These are phyloP conservation scores for Actinernus sp. DNA, from an alignment of 92 coral and sea anemone genomes.

Conservation along the genomic window DNA sequence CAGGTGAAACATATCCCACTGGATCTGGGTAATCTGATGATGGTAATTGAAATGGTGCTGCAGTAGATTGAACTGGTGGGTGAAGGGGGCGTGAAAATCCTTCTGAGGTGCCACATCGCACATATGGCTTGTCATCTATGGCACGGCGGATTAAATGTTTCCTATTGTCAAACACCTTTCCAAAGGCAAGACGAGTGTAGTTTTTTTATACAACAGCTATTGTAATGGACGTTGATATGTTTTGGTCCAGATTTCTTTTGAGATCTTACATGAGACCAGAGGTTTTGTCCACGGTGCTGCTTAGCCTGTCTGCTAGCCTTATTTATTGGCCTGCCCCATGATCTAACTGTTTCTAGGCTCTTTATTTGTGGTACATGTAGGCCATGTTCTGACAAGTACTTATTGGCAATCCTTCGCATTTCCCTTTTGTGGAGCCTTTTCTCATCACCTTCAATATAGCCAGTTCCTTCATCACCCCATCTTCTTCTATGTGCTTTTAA, in stretches of 20 bases:
- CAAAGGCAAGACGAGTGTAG: constrained; percentile 54
- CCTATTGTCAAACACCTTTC: constrained; percentile 4
- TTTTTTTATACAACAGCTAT: constrained; percentile 34
- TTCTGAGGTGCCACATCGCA: constrained; percentile 59
- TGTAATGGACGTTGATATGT: constrained; percentile 39
- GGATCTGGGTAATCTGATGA: constrained; percentile 49
- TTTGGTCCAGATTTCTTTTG: constrained; percentile 10
- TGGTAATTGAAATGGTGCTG: constrained; percentile 15
- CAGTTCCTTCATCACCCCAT: constrained; percentile 56
- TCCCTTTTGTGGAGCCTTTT: constrained; percentile 30
- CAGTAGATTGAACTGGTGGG: constrained; percentile 30
- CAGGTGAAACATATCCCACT: constrained; percentile 58
- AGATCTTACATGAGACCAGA: constrained; percentile 39
- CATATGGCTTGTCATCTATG: constrained; percentile 43
- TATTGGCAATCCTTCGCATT: constrained; percentile 56
- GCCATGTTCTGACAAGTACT: constrained; percentile 24
- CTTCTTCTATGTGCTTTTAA: constrained; percentile 20
- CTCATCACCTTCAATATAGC: constrained; percentile 33
- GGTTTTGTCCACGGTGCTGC: constrained; percentile 52
- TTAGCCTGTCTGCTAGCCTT: constrained; percentile 45
- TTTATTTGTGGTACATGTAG: constrained; percentile 1
- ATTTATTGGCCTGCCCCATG: constrained; percentile 54
- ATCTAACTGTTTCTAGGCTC: constrained; percentile 48
- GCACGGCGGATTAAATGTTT: constrained; percentile 25
- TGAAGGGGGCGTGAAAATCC: constrained; percentile 62